Evolutionary conservation across 2,113 vertebrate species (phyloP).

Genomic region (Panthera leo): DNA sequence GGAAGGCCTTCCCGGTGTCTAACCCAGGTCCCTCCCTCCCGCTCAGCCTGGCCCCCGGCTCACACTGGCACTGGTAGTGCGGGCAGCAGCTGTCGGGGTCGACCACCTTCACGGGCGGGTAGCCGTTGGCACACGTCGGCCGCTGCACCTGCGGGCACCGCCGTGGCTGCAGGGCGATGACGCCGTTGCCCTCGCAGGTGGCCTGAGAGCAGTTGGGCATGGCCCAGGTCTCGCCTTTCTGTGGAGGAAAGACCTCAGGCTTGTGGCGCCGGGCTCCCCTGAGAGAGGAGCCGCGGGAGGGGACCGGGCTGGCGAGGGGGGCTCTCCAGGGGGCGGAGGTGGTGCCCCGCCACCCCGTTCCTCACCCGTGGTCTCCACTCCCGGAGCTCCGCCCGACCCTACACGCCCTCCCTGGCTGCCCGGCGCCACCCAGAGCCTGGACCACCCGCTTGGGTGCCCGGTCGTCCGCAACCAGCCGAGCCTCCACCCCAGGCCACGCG

Average conservation of each 20-base stretch:
- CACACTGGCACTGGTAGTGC: constrained; percentile 92
- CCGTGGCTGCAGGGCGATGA: constrained; percentile 83
- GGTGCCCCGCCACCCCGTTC: background rate
- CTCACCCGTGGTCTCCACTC: background rate
- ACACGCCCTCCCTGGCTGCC: rapidly evolving
- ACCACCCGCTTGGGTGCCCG: rapidly evolving
- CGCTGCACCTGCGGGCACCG: constrained; percentile 85
- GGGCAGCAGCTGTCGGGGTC: constrained; percentile 89
- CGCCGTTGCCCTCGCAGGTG: constrained; percentile 89
- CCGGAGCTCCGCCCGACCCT: rapidly evolving
- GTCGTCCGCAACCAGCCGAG: rapidly evolving
- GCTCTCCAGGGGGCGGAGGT: rapidly evolving
- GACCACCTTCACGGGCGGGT: constrained; percentile 84
- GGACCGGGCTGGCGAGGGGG: rapidly evolving
- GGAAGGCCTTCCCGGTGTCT: background rate
- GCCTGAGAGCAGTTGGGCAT: constrained; percentile 90
- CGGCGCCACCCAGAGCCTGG: rapidly evolving
- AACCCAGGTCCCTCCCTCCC: rapidly evolving
- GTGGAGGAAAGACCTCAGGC: background rate
- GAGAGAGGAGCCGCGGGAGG: background rate
- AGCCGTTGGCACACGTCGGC: constrained; percentile 90
- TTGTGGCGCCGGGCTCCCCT: background rate
- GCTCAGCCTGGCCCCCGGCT: constrained; percentile 62
- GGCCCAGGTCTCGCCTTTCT: constrained; percentile 90
- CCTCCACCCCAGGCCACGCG: too few species aligned